Evolutionary conservation across 2,888 invertebrate genomes (phyloP), one percentile per base, ranked within the genome.

Genomic region (Tethea ocularis): DNA sequence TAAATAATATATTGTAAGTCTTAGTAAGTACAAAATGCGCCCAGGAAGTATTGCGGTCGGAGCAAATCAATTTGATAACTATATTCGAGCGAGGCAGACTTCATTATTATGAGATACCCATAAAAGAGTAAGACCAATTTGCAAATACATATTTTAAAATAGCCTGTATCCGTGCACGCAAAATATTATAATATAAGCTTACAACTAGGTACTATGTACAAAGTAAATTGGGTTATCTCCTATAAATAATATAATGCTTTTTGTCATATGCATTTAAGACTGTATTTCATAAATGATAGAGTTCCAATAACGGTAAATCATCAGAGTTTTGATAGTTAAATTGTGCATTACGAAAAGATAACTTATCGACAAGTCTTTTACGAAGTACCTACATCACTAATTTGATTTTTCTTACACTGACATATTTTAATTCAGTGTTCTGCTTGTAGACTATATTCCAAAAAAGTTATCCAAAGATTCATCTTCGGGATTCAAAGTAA

Each of bases 141-240:
- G n/a, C n/a, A n/a, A n/a, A n/a, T n/a, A n/a, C n/a, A n/a, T n/a
- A n/a, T 15, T 38, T n/a, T 38, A n/a, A 4, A 38, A n/a, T 38
- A n/a, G 20, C 10, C 20, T 7, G n/a, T 46, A 8, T n/a, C 8
- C 20, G 46, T 41, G 46, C 20, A 20, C n/a, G 46, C 46, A 46
- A 46, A 46, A 20, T 46, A n/a, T n/a, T n/a, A n/a, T n/a, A n/a
- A n/a, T 8, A 46, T 52, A n/a, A 29, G 13, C 20, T 33, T 46
- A 41, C 56, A 61, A 52, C 29, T 41, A n/a, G n/a, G n/a, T n/a
- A n/a, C n/a, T n/a, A n/a, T n/a, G n/a, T n/a, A 55, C 55, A 29
- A 56, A 1, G 52, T 52, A 24, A 46, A 46, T 46, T 46, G 20
- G 46, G 46, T 46, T 46, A 46, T 46, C 46, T 10, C 46, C 10